Percentiles rank a stretch among this genome's conserved stretches.
phyloP scores from a whole-genome alignment of 2,888 invertebrate species.

The Plutella xylostella region DNA sequence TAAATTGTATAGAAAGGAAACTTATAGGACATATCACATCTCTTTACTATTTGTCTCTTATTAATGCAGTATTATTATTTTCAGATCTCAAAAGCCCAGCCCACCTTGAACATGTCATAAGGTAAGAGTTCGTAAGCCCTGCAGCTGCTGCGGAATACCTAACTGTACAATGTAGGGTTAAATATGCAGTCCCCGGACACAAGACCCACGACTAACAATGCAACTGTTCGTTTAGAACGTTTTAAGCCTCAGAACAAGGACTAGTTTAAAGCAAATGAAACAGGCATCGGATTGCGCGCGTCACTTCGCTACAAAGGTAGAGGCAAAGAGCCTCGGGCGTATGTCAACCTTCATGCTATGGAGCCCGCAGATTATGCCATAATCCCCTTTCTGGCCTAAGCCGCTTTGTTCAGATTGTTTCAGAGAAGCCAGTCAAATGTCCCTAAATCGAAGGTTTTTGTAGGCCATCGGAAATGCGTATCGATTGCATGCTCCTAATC shows the following conservation, averaged over 20 bases:
- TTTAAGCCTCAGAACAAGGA: no score
- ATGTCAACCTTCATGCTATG: constrained; percentile 57
- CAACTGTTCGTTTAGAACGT: no score
- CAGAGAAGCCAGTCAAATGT: constrained; percentile 54
- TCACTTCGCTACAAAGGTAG: constrained; percentile 2
- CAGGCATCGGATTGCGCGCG: no score
- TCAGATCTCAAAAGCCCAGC: constrained; percentile 7
- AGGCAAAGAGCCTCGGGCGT: constrained; percentile 30
- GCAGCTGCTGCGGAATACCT: neutral
- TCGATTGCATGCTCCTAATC: neutral
- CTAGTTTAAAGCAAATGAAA: no score
- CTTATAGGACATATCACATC: no score
- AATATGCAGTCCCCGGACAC: neutral
- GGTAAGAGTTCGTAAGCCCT: constrained; percentile 26
- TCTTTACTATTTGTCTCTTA: no score
- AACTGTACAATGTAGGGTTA: neutral
- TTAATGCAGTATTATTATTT: no score
- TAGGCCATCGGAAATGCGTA: constrained; percentile 3
- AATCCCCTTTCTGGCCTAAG: constrained; percentile 60
- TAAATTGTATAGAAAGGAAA: no score
- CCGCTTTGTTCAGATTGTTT: constrained; percentile 55
- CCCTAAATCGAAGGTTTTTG: constrained; percentile 21
- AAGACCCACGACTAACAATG: no score
- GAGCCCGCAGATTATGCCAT: constrained; percentile 61
- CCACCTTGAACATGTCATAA: constrained; percentile 43